Base-by-base conservation (phyloP, 2,113 vertebrate genomes). In the Cephalopterus ornatus region DNA sequence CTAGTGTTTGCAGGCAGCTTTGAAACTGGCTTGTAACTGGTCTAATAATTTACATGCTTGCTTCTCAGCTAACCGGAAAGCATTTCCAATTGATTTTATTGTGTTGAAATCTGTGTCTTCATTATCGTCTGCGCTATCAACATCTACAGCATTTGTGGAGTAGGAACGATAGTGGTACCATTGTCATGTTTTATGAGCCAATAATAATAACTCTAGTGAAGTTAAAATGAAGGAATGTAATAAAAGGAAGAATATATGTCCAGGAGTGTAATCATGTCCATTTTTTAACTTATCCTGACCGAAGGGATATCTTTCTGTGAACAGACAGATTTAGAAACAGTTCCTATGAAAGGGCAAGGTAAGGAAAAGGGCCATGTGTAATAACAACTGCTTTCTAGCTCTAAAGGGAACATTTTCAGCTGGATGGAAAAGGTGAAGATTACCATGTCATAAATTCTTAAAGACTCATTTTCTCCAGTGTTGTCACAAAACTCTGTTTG, bases 151-250 rank as follows among this genome's bases (percentile, higher is more conserved):
- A 21, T 70, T 58, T 88, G 47, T 52, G 92, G 85, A 88, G 58
- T 76, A 91, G 77, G 9, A 95, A 24, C 53, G 32, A 20, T 89
- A 91, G 73, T 28, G 59, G 37, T 70, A 78, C 19, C 12, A 32
- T 80, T 70, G 47, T 33, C 23, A 20, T 94, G 55, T 84, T 97
- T 97, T 96, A 94, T 91, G 80, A 88, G 65, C 70, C 77, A 94
- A 91, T 96, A 95, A 91, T 92, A 85, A 93, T 95, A 67, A 91
- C 91, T 78, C 24, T 32, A 70, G n/a, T 73, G 80, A 95, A 86
- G 75, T 88, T 79, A 94, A 97, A 93, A 92, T 53, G 74, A 95
- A 91, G 59, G 28, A 22, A 85, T 39, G 35, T 55, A 93, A 92
- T 93, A 94, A 97, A 96, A 76, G 35, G 68, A 92, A 96, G 59